Evolutionary conservation across 2,113 vertebrate species (phyloP).

Genomic region (Azemiops feae): DNA sequence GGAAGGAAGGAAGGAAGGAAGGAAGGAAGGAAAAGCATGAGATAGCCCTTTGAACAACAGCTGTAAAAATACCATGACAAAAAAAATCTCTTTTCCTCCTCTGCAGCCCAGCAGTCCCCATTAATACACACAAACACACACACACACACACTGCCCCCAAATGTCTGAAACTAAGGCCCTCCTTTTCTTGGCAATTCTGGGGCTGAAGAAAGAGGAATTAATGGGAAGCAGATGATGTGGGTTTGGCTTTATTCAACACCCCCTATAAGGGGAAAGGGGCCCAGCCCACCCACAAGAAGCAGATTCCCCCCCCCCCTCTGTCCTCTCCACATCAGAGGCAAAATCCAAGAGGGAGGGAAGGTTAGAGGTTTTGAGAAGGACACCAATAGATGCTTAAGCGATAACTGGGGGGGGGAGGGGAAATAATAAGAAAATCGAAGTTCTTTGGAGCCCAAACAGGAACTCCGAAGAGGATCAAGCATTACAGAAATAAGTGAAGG

Average conservation of each 20-base stretch:
- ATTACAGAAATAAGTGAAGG: background rate
- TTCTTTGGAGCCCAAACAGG: background rate
- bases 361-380: background rate
- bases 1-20: too few species aligned
- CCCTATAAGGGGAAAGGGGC: conserved; percentile 12
- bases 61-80: background rate
- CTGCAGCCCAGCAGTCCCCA: background rate
- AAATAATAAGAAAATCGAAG: background rate
- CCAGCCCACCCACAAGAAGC: background rate
- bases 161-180: background rate
- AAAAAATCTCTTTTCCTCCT: background rate
- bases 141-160: background rate
- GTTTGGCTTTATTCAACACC: conserved; percentile 47
- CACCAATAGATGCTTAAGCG: background rate
- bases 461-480: background rate
- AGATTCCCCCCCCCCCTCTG: accelerated
- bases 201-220: conserved; percentile 53
- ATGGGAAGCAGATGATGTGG: conserved; percentile 71
- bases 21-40: background rate
- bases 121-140: background rate
- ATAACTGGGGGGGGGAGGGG: background rate
- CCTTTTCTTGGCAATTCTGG: background rate
- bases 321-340: background rate
- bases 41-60: background rate
- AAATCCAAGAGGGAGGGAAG: background rate